Percentiles rank a stretch among this genome's conserved stretches.
Evolutionary conservation across 2,888 invertebrate genomes (phyloP).

Genomic region (Drosophila siamana): DNA sequence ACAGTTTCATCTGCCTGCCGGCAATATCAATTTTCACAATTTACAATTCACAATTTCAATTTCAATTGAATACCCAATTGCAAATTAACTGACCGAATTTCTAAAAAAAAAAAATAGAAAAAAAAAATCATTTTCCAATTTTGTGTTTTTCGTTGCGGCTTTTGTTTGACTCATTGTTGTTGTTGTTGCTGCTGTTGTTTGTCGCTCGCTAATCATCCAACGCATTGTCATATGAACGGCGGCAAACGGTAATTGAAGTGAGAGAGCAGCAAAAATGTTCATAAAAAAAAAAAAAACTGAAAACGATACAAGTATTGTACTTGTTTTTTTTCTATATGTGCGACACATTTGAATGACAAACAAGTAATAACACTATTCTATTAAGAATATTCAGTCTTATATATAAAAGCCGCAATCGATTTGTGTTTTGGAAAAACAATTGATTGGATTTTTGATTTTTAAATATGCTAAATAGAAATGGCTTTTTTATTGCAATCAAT

Average conservation of each 20-base stretch:
- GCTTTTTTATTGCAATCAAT: background rate
- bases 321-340: background rate
- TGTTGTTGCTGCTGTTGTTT: slow-evolving; percentile 8
- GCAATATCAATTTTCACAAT: slow-evolving; percentile 5
- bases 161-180: slow-evolving; percentile 29
- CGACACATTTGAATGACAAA: background rate
- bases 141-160: slow-evolving; percentile 15
- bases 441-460: background rate
- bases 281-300: background rate
- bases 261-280: slow-evolving; percentile 2
- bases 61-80: slow-evolving; percentile 46
- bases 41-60: slow-evolving; percentile 6
- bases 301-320: slow-evolving; percentile 1
- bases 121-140: slow-evolving; percentile 31
- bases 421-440: background rate
- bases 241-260: slow-evolving; percentile 21
- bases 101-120: slow-evolving; percentile 8
- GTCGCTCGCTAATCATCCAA: slow-evolving; percentile 25
- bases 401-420: background rate
- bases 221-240: slow-evolving; percentile 37
- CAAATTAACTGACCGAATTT: slow-evolving; percentile 38
- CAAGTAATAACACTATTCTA: background rate
- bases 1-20: background rate
- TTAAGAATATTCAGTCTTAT: background rate
- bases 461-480: background rate